These are phyloP conservation scores for Mermis nigrescens DNA, from an alignment of 2,888 invertebrate species.

Conservation along the genomic window DNA sequence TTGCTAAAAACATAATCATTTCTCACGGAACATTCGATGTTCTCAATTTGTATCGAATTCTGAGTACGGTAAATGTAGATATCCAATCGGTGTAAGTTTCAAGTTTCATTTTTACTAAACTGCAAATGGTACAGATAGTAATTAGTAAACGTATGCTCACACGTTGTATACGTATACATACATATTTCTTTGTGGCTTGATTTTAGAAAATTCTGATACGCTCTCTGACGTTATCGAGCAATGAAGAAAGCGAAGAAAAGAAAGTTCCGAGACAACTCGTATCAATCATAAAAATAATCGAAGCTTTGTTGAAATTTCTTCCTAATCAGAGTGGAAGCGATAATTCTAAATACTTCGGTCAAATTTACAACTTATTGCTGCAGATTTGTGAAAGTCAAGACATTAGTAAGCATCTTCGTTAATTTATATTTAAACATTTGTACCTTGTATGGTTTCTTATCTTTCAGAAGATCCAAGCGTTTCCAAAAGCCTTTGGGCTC, in stretches of 20 bases:
- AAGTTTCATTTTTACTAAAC: no score
- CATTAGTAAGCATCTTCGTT: not conserved
- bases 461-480: not conserved
- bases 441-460: no score
- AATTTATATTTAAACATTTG: no score
- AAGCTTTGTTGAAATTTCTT: not conserved
- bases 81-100: no score
- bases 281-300: not conserved
- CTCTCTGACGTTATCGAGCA: not conserved
- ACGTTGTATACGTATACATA: no score
- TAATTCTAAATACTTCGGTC: not conserved
- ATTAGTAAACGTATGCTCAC: no score
- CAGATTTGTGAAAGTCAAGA: not conserved
- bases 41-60: no score
- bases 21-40: no score
- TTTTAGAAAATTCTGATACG: not conserved
- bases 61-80: no score
- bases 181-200: no score
- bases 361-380: not conserved
- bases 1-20: no score
- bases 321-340: not conserved
- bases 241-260: not conserved
- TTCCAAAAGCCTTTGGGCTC: not conserved
- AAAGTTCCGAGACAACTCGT: not conserved
- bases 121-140: no score